These are phyloP conservation scores for Erebia aethiops DNA, from an alignment of 2,888 invertebrate species.

Conservation along the genomic window DNA sequence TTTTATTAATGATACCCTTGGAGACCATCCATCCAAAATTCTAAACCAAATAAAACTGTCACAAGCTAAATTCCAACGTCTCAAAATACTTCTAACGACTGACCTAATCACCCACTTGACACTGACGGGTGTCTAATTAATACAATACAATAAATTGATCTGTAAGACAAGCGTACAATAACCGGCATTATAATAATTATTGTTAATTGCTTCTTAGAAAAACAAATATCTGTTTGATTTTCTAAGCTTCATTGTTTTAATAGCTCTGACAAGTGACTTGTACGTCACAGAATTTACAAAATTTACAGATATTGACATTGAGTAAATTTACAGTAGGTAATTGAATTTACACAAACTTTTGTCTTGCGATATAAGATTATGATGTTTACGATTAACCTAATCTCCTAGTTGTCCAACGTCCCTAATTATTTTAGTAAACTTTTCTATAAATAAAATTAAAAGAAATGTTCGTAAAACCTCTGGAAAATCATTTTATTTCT, in stretches of 20 bases:
- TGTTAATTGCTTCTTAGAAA: slow-evolving; percentile 15
- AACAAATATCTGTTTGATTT: background rate
- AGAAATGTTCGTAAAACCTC: too few species aligned
- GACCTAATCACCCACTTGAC: slow-evolving; percentile 19
- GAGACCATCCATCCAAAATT: background rate
- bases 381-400: background rate
- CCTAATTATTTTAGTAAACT: background rate
- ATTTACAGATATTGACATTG: too few species aligned
- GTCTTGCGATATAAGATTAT: background rate
- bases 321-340: too few species aligned
- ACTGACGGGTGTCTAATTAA: slow-evolving; percentile 21
- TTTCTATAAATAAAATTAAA: too few species aligned
- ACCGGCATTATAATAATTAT: slow-evolving; percentile 12
- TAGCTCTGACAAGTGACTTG: too few species aligned
- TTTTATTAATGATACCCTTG: background rate
- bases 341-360: background rate
- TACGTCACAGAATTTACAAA: too few species aligned
- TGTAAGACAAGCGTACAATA: slow-evolving; percentile 19
- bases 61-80: slow-evolving; percentile 10
- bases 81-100: slow-evolving; percentile 17
- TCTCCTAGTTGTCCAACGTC: background rate
- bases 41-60: slow-evolving; percentile 8
- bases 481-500: background rate
- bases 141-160: slow-evolving; percentile 21
- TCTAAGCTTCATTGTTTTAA: background rate